Evolutionary conservation across 2,888 invertebrate genomes (phyloP), one percentile per base, ranked within the genome.

Genomic region (Drosophila nr. perissopoda): DNA sequence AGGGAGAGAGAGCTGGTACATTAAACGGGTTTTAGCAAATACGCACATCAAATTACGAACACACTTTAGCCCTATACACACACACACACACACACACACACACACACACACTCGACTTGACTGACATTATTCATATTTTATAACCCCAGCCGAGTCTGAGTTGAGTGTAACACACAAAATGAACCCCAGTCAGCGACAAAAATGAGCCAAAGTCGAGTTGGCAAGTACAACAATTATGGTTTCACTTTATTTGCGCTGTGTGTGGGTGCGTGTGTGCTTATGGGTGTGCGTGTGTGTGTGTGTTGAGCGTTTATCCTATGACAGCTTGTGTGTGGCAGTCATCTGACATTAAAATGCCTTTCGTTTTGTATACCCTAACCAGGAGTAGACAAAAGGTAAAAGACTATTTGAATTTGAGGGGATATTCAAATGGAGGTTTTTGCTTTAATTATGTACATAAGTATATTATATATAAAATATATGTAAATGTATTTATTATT

Each of bases 191-290:
- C 58, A 54, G 54, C 36, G 54, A 71, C 78, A 74, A 85, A 87
- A 88, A 82, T 70, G 80, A 61, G 72, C 38, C 70, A 89, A 89
- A 89, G 79, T 89, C 88, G 72, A 85, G 70, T 85, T 82, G 82
- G 45, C 86, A 89, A 89, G 76, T 85, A 89, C 88, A 85, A 85
- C 88, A 85, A 85, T 85, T 90, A 85, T 85, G 85, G 90, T 89
- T 82, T 85, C 86, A 78, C 89, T 78, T 76, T 84, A 85, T 89
- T 85, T 85, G 72, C 83, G 7, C 16, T 33, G 25, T 52, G 21
- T 38, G 34, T 49, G 33, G 58, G 18, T 58, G 59, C 38, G 48
- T 40, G 36, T 57, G 38, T 69, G 18, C 18, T 54, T 54, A 45
- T 4, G 21, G 36, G 27, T 45, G n/a, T 57, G 38, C 34, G 33